A percentile compares a stretch with the other conserved stretches of the same genome.
phyloP scores from a whole-genome alignment of 2,888 invertebrate genomes.

The Chaitophorus viminalis region DNA sequence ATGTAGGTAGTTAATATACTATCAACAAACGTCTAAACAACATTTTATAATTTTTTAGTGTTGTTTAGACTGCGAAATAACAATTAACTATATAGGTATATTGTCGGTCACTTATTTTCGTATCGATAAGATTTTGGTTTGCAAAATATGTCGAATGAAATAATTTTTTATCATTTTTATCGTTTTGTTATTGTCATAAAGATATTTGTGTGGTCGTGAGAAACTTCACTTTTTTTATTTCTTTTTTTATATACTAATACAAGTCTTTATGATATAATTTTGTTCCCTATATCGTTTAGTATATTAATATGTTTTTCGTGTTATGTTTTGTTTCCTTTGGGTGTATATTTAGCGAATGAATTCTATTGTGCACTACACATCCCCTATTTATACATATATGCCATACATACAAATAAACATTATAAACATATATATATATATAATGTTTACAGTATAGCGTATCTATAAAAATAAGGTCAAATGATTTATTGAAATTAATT shows the following conservation, averaged over 20 bases:
- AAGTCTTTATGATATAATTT: too few relatives aligned
- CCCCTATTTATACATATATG: not conserved
- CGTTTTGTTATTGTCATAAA: too few relatives aligned
- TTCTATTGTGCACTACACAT: not conserved
- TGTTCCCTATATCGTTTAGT: not conserved
- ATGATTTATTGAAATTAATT: not conserved
- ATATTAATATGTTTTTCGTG: not conserved
- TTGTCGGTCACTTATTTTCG: not conserved
- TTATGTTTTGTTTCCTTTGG: not conserved
- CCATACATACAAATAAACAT: not conserved
- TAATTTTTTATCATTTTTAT: too few relatives aligned
- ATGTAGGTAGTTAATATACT: too few relatives aligned
- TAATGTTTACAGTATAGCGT: not conserved
- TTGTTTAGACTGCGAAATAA: not conserved
- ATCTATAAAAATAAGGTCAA: not conserved
- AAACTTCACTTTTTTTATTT: too few relatives aligned
- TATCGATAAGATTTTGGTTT: too few relatives aligned
- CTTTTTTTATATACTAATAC: too few relatives aligned
- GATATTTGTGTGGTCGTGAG: too few relatives aligned
- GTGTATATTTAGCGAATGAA: not conserved
- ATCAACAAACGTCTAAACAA: not conserved
- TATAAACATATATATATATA: not conserved
- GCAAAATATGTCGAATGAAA: too few relatives aligned
- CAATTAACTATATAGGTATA: too few relatives aligned
- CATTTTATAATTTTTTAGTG: not conserved